A percentile compares a stretch with the other conserved stretches of the same genome.
Conservation (phyloP, 2,797 vertebrate genomes). For the Heterohyrax brucei region DNA sequence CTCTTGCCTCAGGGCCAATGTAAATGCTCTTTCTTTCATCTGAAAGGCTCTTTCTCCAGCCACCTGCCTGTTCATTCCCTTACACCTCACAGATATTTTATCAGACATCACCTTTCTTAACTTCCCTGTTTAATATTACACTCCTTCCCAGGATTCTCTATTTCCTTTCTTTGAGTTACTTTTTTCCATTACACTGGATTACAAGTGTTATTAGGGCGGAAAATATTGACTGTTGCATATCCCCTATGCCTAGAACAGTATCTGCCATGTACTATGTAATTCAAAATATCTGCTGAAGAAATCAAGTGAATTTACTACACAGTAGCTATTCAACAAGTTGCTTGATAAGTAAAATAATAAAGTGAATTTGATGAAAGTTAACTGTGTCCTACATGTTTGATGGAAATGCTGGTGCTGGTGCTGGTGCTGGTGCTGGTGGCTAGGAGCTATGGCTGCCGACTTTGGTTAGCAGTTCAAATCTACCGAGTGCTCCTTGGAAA, state of each 20-base stretch:
- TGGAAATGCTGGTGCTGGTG: too few relatives aligned
- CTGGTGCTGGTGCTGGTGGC: too few relatives aligned
- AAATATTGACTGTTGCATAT: not conserved
- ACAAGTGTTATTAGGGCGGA: not conserved
- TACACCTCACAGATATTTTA: not conserved
- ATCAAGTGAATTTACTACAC: not conserved
- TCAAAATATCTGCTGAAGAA: slow-evolving; percentile 37
- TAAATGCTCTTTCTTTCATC: not conserved
- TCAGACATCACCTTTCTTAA: not conserved
- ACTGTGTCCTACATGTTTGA: not conserved
- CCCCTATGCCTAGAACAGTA: not conserved
- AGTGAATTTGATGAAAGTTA: not conserved
- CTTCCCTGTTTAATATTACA: not conserved
- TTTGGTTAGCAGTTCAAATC: too few relatives aligned
- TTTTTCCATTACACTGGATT: not conserved
- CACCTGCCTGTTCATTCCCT: not conserved
- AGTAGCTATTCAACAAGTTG: not conserved
- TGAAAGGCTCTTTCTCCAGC: not conserved
- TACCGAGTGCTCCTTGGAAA: too few relatives aligned
- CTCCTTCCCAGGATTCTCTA: not conserved
- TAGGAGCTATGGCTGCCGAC: too few relatives aligned
- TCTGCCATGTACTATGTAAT: not conserved
- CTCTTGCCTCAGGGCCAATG: not conserved
- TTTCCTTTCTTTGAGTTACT: not conserved
- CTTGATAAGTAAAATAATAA: not conserved